Conservation (phyloP, 2,888 invertebrate species). For the Brenthis ino region DNA sequence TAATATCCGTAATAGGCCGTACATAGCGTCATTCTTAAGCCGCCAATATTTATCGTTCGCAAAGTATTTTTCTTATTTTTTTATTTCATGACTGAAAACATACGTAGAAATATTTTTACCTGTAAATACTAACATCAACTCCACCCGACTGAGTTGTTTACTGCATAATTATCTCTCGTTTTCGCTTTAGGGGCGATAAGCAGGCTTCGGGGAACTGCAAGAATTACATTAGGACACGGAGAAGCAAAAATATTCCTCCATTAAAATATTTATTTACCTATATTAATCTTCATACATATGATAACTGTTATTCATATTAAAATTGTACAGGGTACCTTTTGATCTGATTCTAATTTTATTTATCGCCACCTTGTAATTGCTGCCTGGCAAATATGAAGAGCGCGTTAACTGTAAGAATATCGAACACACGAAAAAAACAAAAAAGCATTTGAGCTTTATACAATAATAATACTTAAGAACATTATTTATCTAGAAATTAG, state of each 20-base stretch:
- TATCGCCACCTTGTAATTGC: not conserved
- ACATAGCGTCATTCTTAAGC: no score
- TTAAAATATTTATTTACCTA: not conserved
- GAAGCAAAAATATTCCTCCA: not conserved
- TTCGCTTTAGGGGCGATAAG: not conserved
- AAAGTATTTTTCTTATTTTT: no score
- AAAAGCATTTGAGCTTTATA: no score
- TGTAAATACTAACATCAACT: not conserved
- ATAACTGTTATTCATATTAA: not conserved
- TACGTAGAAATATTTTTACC: no score
- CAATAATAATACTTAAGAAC: no score
- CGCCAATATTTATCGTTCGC: no score
- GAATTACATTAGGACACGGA: slow-evolving; percentile 10
- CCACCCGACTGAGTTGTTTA: not conserved
- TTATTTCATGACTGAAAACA: no score
- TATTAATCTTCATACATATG: not conserved
- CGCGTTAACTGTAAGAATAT: no score
- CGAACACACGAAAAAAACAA: no score
- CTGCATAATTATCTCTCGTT: slow-evolving; percentile 2
- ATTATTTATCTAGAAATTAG: no score
- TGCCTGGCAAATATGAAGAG: no score
- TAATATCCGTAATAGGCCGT: no score
- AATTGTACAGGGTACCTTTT: not conserved
- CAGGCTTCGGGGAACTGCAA: slow-evolving; percentile 2
- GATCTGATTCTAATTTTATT: not conserved